These are phyloP conservation scores for Cebus imitator DNA, from an alignment of 2,113 vertebrate species.

Conservation along the genomic window DNA sequence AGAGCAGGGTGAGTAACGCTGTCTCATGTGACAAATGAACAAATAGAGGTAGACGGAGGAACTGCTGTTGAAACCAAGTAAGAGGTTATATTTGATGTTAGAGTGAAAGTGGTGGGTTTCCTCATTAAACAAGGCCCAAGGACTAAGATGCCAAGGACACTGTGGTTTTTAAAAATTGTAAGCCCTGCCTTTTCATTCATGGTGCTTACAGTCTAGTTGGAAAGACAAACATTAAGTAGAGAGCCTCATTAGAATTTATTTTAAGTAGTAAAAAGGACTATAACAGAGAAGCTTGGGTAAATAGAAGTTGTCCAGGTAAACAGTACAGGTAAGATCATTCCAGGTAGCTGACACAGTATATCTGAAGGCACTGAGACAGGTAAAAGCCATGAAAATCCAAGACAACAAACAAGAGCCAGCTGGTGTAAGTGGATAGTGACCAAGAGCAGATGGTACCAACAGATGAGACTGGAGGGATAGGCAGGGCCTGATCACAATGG, in stretches of 20 bases:
- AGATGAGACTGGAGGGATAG: not conserved
- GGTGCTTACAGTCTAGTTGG: not conserved
- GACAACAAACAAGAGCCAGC: not conserved
- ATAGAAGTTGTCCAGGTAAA: not conserved
- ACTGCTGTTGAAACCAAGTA: not conserved
- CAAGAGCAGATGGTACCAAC: not conserved
- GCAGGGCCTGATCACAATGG: not conserved
- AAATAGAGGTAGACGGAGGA: not conserved
- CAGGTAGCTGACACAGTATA: not conserved
- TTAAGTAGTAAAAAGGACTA: not conserved
- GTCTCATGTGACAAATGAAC: not conserved
- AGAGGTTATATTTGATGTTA: not conserved
- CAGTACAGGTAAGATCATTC: not conserved
- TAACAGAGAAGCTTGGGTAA: not conserved
- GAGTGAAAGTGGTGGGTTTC: not conserved
- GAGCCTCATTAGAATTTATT: not conserved
- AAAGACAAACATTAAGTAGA: not conserved
- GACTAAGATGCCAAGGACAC: not conserved
- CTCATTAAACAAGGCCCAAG: not conserved
- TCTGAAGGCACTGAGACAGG: not conserved
- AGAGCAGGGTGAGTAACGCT: not conserved
- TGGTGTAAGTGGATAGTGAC: not conserved
- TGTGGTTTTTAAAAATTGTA: not conserved
- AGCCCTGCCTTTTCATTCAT: not conserved
- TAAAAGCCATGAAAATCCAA: not conserved